A percentile compares a stretch with the other conserved stretches of the same genome.
Evolutionary conservation across 1,140 invertebrate species (phyloP).

Genomic region (Cyclina sinensis): DNA sequence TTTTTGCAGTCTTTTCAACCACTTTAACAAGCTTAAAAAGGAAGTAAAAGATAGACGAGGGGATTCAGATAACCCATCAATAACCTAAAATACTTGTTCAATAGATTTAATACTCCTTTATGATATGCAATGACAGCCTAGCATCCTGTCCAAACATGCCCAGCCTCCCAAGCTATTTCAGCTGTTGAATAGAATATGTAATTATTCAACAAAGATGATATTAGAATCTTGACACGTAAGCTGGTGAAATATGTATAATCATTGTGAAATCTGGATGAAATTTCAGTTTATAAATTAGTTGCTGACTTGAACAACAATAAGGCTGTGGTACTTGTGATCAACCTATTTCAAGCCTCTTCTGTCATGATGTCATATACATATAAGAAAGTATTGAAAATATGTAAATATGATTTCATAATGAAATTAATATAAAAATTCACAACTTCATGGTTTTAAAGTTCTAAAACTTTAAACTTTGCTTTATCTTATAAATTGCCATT

Average conservation of each 20-base stretch:
- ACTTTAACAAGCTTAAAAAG: neutral
- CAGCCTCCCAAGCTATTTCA: slow-evolving; percentile 6
- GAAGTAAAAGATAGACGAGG: neutral
- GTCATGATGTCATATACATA: neutral
- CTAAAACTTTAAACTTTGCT: too few species aligned
- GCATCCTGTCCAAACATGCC: slow-evolving; percentile 1
- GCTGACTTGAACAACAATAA: neutral
- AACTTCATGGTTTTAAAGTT: too few species aligned
- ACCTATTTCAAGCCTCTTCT: neutral
- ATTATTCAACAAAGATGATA: neutral
- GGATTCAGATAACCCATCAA: neutral
- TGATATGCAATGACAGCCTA: neutral
- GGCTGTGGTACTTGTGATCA: neutral
- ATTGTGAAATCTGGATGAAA: slow-evolving; percentile 14
- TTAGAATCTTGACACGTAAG: neutral
- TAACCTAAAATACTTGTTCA: slow-evolving; percentile 1
- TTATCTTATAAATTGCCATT: too few species aligned
- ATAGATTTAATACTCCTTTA: neutral
- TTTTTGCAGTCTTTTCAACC: too few species aligned
- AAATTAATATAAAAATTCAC: too few species aligned
- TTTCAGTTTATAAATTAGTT: slow-evolving; percentile 23
- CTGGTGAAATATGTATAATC: slow-evolving; percentile 11
- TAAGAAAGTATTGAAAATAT: slow-evolving; percentile 6
- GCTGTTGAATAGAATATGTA: neutral
- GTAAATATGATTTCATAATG: too few species aligned